A percentile compares a stretch with the other conserved stretches of the same genome.
Conservation (phyloP, 2,113 vertebrate species). For the Malurus melanocephalus region DNA sequence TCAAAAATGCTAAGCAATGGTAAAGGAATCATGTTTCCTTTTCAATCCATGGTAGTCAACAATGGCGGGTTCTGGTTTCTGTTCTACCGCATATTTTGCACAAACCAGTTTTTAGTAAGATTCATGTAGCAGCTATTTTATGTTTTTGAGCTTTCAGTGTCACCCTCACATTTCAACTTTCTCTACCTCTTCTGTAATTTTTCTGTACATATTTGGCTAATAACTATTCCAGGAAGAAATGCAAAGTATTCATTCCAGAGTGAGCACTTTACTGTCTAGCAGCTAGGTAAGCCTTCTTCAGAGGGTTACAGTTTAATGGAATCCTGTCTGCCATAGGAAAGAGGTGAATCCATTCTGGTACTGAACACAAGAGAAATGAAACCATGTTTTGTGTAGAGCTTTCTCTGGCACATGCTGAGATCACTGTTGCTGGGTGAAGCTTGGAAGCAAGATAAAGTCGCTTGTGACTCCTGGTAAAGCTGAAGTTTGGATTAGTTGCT, state of each 20-base stretch:
- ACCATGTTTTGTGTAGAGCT: accelerated
- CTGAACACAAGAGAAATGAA: neutral
- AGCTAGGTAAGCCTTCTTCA: neutral
- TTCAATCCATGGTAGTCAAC: neutral
- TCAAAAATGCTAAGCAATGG: neutral
- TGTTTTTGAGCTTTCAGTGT: neutral
- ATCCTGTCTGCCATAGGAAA: neutral
- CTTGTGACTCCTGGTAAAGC: neutral
- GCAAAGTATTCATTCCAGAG: neutral
- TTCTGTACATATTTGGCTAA: neutral
- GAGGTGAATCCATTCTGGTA: neutral
- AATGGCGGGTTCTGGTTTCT: neutral
- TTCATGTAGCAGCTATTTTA: neutral
- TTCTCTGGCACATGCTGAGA: neutral
- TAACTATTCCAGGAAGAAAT: neutral
- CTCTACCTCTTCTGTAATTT: neutral
- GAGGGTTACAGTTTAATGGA: neutral
- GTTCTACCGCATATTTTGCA: neutral
- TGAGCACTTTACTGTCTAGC: neutral
- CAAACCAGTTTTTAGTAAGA: neutral
- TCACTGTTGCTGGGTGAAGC: neutral
- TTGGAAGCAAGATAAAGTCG: neutral
- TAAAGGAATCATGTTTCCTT: neutral
- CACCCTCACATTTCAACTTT: neutral
- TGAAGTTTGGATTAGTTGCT: neutral